Evolutionary conservation across 2,797 vertebrate species (phyloP).

Genomic region (Odontamblyopus rebecca): DNA sequence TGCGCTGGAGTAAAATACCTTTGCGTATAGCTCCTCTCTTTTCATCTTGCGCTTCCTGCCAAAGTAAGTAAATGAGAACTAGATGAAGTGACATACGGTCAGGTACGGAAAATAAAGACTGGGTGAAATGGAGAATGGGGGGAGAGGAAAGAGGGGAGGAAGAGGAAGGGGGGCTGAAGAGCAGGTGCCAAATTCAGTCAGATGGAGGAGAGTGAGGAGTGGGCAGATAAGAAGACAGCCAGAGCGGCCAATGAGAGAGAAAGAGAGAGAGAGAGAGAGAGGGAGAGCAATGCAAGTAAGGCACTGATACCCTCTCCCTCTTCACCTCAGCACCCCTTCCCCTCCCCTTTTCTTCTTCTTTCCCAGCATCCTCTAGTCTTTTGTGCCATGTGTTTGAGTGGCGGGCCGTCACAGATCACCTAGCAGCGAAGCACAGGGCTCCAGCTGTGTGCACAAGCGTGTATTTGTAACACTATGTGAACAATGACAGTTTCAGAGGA

Average conservation of each 20-base stretch:
- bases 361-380: constrained; percentile 80
- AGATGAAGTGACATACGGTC: constrained; percentile 52
- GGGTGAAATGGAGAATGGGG: constrained; percentile 38
- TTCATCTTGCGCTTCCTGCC: constrained; percentile 48
- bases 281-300: constrained; percentile 65
- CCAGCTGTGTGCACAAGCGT: constrained; percentile 32
- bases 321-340: constrained; percentile 24
- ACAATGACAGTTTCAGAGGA: neutral
- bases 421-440: constrained; percentile 74
- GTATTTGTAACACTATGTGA: constrained; percentile 32
- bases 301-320: constrained; percentile 75
- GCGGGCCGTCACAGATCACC: constrained; percentile 99
- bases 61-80: constrained; percentile 48
- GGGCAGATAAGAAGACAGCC: constrained; percentile 72
- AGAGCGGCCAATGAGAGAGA: constrained; percentile 23
- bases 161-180: constrained; percentile 43
- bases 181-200: constrained; percentile 73
- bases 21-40: constrained; percentile 27
- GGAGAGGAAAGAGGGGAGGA: neutral
- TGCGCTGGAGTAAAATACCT: constrained; percentile 11
- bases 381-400: constrained; percentile 95
- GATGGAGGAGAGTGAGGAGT: constrained; percentile 69
- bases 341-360: constrained; percentile 66
- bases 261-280: constrained; percentile 61
- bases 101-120: constrained; percentile 57